Evolutionary conservation across 2,113 vertebrate genomes (phyloP), one percentile per base, ranked within the genome.

Genomic region (Python bivittatus): DNA sequence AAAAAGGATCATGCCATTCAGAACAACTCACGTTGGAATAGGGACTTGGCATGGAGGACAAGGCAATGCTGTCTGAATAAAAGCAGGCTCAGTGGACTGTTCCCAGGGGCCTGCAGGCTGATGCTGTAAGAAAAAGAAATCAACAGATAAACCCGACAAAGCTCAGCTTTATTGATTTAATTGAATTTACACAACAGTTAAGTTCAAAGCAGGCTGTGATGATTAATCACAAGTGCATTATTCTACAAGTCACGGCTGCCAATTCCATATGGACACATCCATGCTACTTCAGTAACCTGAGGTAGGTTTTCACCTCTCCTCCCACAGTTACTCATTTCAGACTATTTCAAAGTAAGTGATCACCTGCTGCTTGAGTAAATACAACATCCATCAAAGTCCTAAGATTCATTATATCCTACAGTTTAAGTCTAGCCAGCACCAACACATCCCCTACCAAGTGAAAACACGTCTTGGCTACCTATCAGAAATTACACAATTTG

Each of bases 41-140:
- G 98, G 98, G n/a, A 99, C 98, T 84, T 98, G 95, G 97, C 99
- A 99, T 0, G 98, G 98, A 3, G 98, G 98, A 93, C 99, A 99
- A 0, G 99, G 99, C 83, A 99, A 95, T 22, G 98, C 98, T 90
- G 98, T 98, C 89, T 97, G 98, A 94, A 99, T 97, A 94, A 99
- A 99, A 1, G 97, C 97, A 1, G 99, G 99, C 79, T 98, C 98
- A 6, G 97, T 93, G 1, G 97, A 98, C 93, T 99, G 98, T 12
- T 99, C 99, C 99, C 99, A 99, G 1, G 99, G 99, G 6, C 98
- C 99, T 1, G 98, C 97, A 48, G 98, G 97, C 95, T 98, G 98
- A 88, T 97, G 98, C 99, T 99, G 0, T 20, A 86, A 60, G 60
- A 96, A 29, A 88, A 95, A 95, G 95, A 94, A 22, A 92, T 20